Evolutionary conservation across 2,888 invertebrate genomes (phyloP).

Genomic region (Nephrocerus scutellatus): DNA sequence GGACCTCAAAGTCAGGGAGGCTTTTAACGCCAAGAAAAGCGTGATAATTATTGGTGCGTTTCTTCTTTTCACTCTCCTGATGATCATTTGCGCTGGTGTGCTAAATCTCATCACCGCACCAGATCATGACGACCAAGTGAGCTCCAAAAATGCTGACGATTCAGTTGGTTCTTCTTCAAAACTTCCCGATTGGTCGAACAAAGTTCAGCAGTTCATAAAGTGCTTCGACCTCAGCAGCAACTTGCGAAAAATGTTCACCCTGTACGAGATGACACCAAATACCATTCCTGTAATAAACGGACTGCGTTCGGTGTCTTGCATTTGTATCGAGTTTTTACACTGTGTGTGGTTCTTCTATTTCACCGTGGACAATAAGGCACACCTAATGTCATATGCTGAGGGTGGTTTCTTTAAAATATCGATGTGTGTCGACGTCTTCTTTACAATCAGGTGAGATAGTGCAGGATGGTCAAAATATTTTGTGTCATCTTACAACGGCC

Average conservation of each 20-base stretch:
- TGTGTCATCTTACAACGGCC: no score
- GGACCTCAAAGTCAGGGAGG: slow-evolving; percentile 26
- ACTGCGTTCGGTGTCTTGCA: slow-evolving; percentile 28
- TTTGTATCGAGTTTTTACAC: slow-evolving; percentile 31
- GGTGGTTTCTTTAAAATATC: slow-evolving; percentile 44
- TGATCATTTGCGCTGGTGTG: slow-evolving; percentile 20
- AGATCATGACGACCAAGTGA: background rate
- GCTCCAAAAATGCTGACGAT: background rate
- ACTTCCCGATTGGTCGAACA: no score
- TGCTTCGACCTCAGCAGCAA: slow-evolving; percentile 29
- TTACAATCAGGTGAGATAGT: slow-evolving; percentile 26
- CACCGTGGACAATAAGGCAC: slow-evolving; percentile 27
- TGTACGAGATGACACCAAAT: slow-evolving; percentile 17
- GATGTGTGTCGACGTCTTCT: slow-evolving; percentile 32
- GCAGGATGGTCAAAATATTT: no score
- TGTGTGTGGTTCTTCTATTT: slow-evolving; percentile 31
- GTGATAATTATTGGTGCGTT: slow-evolving; percentile 21
- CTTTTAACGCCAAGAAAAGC: no score
- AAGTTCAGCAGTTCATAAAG: slow-evolving; percentile 18
- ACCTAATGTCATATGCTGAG: slow-evolving; percentile 37
- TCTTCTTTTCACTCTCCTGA: slow-evolving; percentile 17
- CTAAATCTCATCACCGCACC: background rate
- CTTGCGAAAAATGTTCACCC: slow-evolving; percentile 19
- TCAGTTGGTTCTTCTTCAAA: no score
- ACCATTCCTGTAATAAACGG: slow-evolving; percentile 31